Conservation (phyloP, 1,140 invertebrate genomes). For the Drosophila truncata region DNA sequence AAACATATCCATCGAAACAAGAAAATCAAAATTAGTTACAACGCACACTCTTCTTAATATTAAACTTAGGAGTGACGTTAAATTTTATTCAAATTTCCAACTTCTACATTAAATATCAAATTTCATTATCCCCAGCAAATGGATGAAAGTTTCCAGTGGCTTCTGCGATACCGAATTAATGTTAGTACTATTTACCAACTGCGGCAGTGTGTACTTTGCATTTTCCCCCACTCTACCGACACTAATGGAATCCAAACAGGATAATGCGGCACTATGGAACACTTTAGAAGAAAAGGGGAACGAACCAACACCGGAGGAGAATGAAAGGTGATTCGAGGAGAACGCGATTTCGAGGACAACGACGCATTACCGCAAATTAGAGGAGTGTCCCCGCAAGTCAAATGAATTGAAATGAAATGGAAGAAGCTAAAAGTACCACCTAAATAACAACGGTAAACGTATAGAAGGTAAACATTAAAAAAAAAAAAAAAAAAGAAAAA, state of each 20-base stretch:
- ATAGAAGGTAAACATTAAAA: slow-evolving; percentile 31
- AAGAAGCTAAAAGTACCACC: slow-evolving; percentile 17
- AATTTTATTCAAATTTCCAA: not conserved
- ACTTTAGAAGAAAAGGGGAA: not conserved
- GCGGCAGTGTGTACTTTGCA: slow-evolving; percentile 2
- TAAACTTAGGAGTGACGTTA: too few species aligned
- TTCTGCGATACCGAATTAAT: not conserved
- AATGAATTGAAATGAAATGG: slow-evolving; percentile 49
- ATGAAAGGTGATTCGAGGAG: slow-evolving; percentile 5
- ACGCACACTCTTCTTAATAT: too few species aligned
- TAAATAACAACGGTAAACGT: slow-evolving; percentile 35
- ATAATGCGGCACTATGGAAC: slow-evolving; percentile 2
- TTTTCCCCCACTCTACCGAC: not conserved
- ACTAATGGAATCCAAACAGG: slow-evolving; percentile 9
- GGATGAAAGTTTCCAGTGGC: not conserved
- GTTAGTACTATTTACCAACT: slow-evolving; percentile 24
- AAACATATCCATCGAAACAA: not conserved
- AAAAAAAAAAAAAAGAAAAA: slow-evolving; percentile 9
- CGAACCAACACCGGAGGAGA: not conserved
- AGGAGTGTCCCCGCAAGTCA: slow-evolving; percentile 56
- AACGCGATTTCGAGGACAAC: slow-evolving; percentile 14
- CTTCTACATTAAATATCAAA: too few species aligned
- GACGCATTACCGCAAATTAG: slow-evolving; percentile 59
- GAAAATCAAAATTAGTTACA: too few species aligned
- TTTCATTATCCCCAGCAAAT: slow-evolving; percentile 1